phyloP scores from a whole-genome alignment of 1,140 invertebrate species.

The Lithobius niger region DNA sequence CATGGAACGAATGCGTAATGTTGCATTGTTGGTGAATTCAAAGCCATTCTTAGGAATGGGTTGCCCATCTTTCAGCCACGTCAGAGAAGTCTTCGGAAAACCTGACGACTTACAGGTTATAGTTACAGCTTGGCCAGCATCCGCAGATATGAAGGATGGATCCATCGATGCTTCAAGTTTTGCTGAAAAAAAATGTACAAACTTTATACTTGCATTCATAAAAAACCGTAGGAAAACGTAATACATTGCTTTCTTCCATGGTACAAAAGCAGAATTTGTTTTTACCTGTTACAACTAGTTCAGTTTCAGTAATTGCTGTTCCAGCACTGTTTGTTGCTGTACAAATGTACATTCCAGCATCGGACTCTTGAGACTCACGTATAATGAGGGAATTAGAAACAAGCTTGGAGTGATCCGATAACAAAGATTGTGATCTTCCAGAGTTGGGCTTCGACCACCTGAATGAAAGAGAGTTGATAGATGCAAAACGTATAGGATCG shows the following conservation, averaged over 20 bases:
- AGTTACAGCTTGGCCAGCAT: background rate
- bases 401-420: too few relatives aligned
- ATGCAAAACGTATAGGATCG: too few relatives aligned
- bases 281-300: background rate
- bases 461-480: too few relatives aligned
- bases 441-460: too few relatives aligned
- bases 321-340: background rate
- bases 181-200: too few relatives aligned
- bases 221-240: too few relatives aligned
- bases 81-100: conserved; percentile 34
- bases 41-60: conserved; percentile 41
- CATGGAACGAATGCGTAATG: conserved; percentile 50
- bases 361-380: background rate
- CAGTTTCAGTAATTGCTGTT: background rate
- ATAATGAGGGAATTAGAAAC: background rate
- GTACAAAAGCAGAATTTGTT: too few relatives aligned
- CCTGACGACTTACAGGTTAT: conserved; percentile 31
- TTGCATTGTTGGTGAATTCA: conserved; percentile 33
- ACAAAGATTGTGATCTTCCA: too few relatives aligned
- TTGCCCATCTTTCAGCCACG: conserved; percentile 45
- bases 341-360: background rate
- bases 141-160: background rate
- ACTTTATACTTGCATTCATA: too few relatives aligned
- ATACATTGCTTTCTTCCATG: too few relatives aligned
- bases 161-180: background rate